Evolutionary conservation across 2,113 vertebrate genomes (phyloP).

Genomic region (Oxygymnocypris stewartii): DNA sequence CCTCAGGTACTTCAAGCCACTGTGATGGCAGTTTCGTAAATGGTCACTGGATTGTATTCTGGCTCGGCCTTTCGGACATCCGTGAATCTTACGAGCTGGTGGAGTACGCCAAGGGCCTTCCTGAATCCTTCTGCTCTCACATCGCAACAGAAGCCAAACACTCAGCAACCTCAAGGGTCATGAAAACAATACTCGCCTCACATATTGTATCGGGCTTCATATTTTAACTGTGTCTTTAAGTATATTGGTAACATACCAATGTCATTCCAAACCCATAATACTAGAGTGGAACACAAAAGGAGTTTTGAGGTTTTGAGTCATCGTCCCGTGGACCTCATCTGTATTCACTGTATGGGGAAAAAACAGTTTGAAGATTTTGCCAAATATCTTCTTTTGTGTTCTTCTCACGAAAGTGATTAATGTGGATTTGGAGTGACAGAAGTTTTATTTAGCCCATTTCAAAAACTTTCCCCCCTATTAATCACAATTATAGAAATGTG

Average conservation of each 20-base stretch:
- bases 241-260: neutral
- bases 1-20: slow-evolving; percentile 87
- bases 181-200: neutral
- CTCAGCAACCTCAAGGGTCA: neutral
- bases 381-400: neutral
- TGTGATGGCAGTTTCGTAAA: slow-evolving; percentile 84
- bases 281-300: neutral
- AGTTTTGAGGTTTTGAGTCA: neutral
- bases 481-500: too few relatives aligned
- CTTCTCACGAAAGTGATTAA: too few relatives aligned
- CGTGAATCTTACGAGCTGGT: slow-evolving; percentile 86
- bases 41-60: slow-evolving; percentile 85
- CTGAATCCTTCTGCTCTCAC: slow-evolving; percentile 74
- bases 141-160: neutral
- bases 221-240: too few relatives aligned
- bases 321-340: too few relatives aligned
- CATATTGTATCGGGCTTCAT: neutral
- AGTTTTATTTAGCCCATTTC: too few relatives aligned
- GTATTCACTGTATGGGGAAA: neutral
- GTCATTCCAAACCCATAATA: neutral
- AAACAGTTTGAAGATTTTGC: too few relatives aligned
- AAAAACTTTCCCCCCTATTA: too few relatives aligned
- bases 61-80: slow-evolving; percentile 83
- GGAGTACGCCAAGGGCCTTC: slow-evolving; percentile 78
- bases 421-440: too few relatives aligned